Base-by-base conservation (phyloP, 2,113 vertebrate species). In the Cynopterus brachyotis region DNA sequence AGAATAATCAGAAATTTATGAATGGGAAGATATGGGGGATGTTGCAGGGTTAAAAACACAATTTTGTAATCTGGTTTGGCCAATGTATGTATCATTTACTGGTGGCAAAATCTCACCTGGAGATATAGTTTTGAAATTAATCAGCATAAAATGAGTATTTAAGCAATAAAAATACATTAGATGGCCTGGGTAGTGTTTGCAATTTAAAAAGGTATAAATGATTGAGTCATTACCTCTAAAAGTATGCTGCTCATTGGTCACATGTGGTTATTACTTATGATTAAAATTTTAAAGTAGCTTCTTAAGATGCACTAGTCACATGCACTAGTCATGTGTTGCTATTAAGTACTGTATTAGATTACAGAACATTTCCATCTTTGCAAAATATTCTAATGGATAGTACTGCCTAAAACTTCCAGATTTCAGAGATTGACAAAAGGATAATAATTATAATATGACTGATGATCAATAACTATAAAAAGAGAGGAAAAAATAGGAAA, bases 221-320 rank as follows among this genome's bases (percentile, higher is more conserved):
- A 95, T 37, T 70, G 20, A 37, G 19, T 57, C 8, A 72, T 83
- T 95, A 81, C 47, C 26, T 92, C 64, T 50, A 80, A 76, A 87
- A 57, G 16, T 24, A 3, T 30, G 50, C 22, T 32, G 2, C 37
- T 8, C 3, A 83, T 5, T 91, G 73, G 26, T 64, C 26, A 76
- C 22, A 28, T 60, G 15, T 47, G 24, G 9, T 53, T 50, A 42
- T 72, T 45, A 50, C 42, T 60, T 75, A 70, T 82, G 4, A 42
- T 57, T 55, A 82, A 60, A 37, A 89, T 11, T 73, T 53, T 24
- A 70, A 80, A 55, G 32, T 60, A 20, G 82, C 50, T 50, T 88
- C 16, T 4, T 83, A 20, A 50, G n/a, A 24, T 81, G 19, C 32
- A 17, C 16, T 32, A 37, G 15, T 13, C 16, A 22, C 20, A 78